Evolutionary conservation across 1,140 invertebrate species (phyloP).

Genomic region (Centruroides vittatus): DNA sequence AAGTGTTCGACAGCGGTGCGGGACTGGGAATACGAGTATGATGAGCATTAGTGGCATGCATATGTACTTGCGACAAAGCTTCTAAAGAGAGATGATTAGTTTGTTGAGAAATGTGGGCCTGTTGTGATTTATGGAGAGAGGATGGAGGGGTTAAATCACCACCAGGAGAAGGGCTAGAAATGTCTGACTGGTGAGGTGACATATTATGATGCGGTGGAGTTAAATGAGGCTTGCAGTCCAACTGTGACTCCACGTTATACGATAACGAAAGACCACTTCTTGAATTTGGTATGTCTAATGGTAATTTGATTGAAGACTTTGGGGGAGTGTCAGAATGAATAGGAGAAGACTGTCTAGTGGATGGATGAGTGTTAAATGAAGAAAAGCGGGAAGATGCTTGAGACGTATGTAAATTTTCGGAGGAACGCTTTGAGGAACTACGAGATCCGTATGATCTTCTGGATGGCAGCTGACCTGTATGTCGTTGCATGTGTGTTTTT

Average conservation of each 20-base stretch:
- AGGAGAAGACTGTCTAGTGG: neutral
- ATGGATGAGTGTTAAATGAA: constrained; percentile 12
- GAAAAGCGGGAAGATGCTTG: constrained; percentile 9
- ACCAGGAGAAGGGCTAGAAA: constrained; percentile 13
- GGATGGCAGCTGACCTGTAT: constrained; percentile 19
- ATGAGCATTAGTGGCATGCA: constrained; percentile 2
- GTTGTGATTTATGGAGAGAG: neutral
- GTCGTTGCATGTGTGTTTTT: constrained; percentile 42
- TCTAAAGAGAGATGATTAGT: neutral
- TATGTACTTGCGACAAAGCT: neutral
- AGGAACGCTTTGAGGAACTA: neutral
- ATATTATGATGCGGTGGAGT: neutral
- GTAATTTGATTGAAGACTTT: neutral
- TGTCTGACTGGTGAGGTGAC: constrained; percentile 8
- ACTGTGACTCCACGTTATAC: neutral
- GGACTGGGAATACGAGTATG: constrained; percentile 1
- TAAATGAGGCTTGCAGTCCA: neutral
- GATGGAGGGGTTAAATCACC: constrained; percentile 1
- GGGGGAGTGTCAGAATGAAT: neutral
- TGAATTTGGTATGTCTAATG: neutral
- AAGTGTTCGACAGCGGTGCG: neutral
- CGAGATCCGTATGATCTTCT: constrained; percentile 10
- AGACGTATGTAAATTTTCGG: neutral
- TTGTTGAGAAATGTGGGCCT: neutral
- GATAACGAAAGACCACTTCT: neutral